Conservation (phyloP, 2,113 vertebrate genomes). For the Cavia porcellus region DNA sequence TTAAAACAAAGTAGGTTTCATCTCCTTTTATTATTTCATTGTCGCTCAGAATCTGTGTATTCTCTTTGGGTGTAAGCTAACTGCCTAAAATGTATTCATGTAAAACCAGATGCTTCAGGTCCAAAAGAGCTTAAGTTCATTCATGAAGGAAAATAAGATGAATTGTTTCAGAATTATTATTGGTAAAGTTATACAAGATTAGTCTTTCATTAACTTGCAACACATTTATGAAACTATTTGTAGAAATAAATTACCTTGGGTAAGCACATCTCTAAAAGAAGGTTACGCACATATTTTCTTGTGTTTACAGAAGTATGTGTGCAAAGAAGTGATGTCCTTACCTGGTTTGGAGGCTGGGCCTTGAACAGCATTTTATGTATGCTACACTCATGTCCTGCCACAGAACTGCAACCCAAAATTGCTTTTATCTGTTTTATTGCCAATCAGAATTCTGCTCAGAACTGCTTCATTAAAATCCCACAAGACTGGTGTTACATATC, state of each 20-base stretch:
- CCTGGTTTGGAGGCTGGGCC: not conserved
- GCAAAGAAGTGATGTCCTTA: conserved; percentile 67
- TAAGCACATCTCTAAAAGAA: conserved; percentile 23
- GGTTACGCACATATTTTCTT: not conserved
- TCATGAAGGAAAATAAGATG: not conserved
- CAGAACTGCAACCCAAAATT: not conserved
- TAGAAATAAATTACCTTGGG: not conserved
- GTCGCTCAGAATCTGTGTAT: not conserved
- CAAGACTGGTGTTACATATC: not conserved
- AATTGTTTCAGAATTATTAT: not conserved
- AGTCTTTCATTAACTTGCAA: not conserved
- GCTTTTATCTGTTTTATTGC: conserved; percentile 75
- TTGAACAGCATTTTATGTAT: not conserved
- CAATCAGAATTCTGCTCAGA: conserved; percentile 58
- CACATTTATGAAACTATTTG: not conserved
- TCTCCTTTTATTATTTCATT: not conserved
- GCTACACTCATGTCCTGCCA: not conserved
- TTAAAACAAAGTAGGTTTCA: not conserved
- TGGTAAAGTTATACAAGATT: not conserved
- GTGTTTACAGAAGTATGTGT: conserved; percentile 76
- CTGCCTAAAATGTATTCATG: not conserved
- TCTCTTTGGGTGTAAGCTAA: not conserved
- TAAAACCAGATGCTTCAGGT: not conserved
- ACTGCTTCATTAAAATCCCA: conserved; percentile 54
- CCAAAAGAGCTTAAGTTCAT: not conserved